Percentiles rank a stretch among this genome's conserved stretches.
phyloP scores from a whole-genome alignment of 1,140 invertebrate species.

The Aphidius gifuensis region DNA sequence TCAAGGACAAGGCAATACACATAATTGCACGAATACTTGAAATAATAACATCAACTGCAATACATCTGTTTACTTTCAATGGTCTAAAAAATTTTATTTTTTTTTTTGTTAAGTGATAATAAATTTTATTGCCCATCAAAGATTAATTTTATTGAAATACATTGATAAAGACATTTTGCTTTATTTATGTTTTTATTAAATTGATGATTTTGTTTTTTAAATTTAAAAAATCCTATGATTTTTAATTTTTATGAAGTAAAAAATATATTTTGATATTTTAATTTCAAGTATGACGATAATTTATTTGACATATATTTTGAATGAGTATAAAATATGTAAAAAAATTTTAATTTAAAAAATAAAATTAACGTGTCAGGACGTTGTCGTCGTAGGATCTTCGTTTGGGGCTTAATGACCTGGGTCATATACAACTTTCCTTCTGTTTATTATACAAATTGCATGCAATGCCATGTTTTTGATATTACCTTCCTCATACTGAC shows the following conservation, averaged over 20 bases:
- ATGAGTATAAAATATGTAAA: too few relatives aligned
- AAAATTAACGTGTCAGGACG: conserved; percentile 24
- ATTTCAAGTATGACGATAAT: too few relatives aligned
- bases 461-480: conserved; percentile 7
- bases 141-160: neutral
- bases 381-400: conserved; percentile 8
- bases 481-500: conserved; percentile 4
- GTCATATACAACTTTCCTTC: conserved; percentile 11
- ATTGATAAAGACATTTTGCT: neutral
- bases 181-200: conserved; percentile 1
- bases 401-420: conserved; percentile 17
- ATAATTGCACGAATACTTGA: too few relatives aligned
- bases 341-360: too few relatives aligned
- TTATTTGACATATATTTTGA: too few relatives aligned
- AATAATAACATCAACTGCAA: too few relatives aligned
- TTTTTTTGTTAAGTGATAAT: too few relatives aligned
- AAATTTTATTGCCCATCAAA: neutral
- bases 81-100: neutral
- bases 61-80: too few relatives aligned
- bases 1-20: conserved; percentile 33
- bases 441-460: neutral
- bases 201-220: neutral
- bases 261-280: too few relatives aligned
- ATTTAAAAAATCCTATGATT: neutral
- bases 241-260: too few relatives aligned